Conservation (phyloP, 1,140 invertebrate genomes). For the Zaprionus vittiger region DNA sequence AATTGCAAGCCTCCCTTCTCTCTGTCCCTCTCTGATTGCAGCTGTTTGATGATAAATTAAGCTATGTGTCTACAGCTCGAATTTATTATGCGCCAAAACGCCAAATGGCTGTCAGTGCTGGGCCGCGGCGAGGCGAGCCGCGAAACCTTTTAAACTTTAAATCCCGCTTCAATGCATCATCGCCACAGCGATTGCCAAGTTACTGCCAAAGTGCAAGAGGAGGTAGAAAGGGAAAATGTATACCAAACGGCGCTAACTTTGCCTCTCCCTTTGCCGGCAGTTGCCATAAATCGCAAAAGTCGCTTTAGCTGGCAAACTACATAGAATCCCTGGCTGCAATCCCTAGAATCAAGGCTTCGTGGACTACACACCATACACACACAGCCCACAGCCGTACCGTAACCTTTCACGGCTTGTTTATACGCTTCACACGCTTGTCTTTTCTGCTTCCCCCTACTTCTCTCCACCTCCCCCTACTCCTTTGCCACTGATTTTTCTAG, state of each 20-base stretch:
- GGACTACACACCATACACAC: neutral
- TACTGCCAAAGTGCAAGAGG: conserved; percentile 55
- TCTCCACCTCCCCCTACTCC: neutral
- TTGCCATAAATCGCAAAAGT: conserved; percentile 75
- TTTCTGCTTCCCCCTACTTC: conserved; percentile 12
- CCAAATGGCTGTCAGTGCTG: conserved; percentile 74
- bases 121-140: conserved; percentile 47
- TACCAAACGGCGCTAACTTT: conserved; percentile 50
- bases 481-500: conserved; percentile 9
- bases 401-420: conserved; percentile 71
- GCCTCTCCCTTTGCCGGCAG: conserved; percentile 33
- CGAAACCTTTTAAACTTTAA: conserved; percentile 82
- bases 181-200: conserved; percentile 53
- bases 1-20: conserved; percentile 61
- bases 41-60: conserved; percentile 80
- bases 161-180: conserved; percentile 81
- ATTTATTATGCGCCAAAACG: conserved; percentile 82
- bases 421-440: conserved; percentile 78
- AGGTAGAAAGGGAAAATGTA: neutral
- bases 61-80: conserved; percentile 75
- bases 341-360: neutral
- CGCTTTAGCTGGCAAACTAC: conserved; percentile 7
- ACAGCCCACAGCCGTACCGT: conserved; percentile 23
- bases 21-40: conserved; percentile 67
- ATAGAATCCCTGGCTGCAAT: conserved; percentile 41